Percentiles rank a stretch among this genome's conserved stretches.
Conservation (phyloP, 1,140 invertebrate species). For the Rhagoletis zephyria region DNA sequence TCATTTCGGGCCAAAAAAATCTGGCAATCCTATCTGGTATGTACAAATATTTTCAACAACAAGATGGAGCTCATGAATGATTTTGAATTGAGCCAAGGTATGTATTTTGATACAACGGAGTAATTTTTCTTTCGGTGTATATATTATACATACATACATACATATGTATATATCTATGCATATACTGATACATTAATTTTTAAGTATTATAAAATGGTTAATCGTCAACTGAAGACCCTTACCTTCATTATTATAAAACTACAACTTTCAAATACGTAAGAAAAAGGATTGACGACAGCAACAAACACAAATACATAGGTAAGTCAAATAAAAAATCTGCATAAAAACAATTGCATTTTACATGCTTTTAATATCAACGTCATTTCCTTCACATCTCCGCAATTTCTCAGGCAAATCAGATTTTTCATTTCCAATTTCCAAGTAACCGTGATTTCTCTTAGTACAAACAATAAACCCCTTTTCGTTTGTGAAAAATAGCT, state of each 20-base stretch:
- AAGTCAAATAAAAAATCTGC: constrained; percentile 14
- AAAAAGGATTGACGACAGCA: neutral
- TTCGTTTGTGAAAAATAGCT: neutral
- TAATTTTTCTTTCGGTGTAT: too few relatives aligned
- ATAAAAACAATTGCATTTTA: constrained; percentile 6
- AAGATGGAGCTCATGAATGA: too few relatives aligned
- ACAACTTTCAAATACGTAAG: neutral
- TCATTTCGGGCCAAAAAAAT: too few relatives aligned
- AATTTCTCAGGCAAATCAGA: neutral
- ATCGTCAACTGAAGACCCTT: neutral
- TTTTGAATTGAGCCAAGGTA: too few relatives aligned
- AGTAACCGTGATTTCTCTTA: neutral
- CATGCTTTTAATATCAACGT: neutral
- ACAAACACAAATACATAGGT: neutral
- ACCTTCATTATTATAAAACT: neutral
- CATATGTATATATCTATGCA: neutral
- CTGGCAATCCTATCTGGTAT: too few relatives aligned
- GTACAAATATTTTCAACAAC: too few relatives aligned
- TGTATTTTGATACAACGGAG: too few relatives aligned
- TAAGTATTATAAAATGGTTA: neutral
- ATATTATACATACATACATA: too few relatives aligned
- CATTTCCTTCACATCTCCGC: neutral
- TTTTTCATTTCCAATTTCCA: neutral
- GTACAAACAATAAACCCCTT: neutral
- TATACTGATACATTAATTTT: neutral